These are phyloP conservation scores for Scaptomyza montana DNA, from an alignment of 1,140 invertebrate genomes.

Conservation along the genomic window DNA sequence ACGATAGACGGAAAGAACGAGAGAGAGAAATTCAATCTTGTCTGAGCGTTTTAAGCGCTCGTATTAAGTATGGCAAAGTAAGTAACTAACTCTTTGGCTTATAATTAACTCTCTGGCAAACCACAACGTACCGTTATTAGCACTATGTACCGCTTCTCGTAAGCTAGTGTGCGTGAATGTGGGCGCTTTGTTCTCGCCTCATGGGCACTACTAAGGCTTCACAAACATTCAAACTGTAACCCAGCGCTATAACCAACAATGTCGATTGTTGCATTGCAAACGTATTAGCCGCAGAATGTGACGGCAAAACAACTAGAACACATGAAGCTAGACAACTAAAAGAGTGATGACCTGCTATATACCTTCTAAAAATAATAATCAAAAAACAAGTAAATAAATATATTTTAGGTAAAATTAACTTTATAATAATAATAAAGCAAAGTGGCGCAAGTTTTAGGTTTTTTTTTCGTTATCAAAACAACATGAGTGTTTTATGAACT, in stretches of 20 bases:
- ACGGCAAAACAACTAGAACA: constrained; percentile 21
- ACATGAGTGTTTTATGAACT: too few species aligned
- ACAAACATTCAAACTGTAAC: background rate
- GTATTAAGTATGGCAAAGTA: constrained; percentile 55
- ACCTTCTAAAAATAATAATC: background rate
- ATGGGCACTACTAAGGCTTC: constrained; percentile 58
- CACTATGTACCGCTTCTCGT: background rate
- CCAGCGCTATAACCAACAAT: constrained; percentile 13
- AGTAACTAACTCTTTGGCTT: constrained; percentile 57
- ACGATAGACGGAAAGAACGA: background rate
- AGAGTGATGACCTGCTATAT: constrained; percentile 8
- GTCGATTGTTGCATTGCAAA: constrained; percentile 65
- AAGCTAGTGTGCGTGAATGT: constrained; percentile 60
- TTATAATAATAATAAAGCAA: too few species aligned
- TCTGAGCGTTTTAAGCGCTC: constrained; percentile 58
- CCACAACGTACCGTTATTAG: constrained; percentile 75
- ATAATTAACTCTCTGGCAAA: constrained; percentile 78
- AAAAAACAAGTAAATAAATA: too few species aligned
- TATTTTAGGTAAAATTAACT: too few species aligned
- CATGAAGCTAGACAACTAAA: background rate
- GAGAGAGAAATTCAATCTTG: constrained; percentile 69
- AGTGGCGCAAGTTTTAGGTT: too few species aligned
- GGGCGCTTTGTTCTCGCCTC: constrained; percentile 63
- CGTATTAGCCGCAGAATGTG: constrained; percentile 69
- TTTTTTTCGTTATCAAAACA: too few species aligned